Percentiles rank a stretch among this genome's conserved stretches.
Evolutionary conservation across 2,797 vertebrate species (phyloP).

Genomic region (Ctenopoma multispine): DNA sequence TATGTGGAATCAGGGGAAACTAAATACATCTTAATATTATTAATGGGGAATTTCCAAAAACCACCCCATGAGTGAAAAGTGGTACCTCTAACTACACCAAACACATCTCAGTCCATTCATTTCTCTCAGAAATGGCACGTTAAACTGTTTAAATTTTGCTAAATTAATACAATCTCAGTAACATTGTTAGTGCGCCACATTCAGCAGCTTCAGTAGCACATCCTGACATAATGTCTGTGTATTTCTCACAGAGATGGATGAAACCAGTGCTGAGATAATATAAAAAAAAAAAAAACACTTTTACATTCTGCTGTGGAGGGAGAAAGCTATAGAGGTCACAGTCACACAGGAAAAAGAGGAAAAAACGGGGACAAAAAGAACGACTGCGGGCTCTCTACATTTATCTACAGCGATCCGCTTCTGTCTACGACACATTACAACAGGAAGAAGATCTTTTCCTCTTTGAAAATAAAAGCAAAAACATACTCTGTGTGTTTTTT

Average conservation of each 20-base stretch:
- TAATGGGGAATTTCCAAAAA: constrained; percentile 39
- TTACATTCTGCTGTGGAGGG: constrained; percentile 75
- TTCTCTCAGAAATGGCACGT: constrained; percentile 53
- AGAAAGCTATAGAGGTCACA: constrained; percentile 63
- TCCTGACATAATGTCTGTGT: constrained; percentile 29
- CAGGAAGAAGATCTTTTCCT: constrained; percentile 41
- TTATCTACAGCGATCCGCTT: constrained; percentile 59
- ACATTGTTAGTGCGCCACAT: constrained; percentile 44
- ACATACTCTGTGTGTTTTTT: constrained; percentile 73
- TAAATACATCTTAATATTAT: constrained; percentile 39
- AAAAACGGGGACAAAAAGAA: constrained; percentile 31
- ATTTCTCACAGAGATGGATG: constrained; percentile 52
- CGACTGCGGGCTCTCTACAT: constrained; percentile 41
- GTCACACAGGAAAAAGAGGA: constrained; percentile 48
- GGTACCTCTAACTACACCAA: constrained; percentile 71
- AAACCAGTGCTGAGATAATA: constrained; percentile 48
- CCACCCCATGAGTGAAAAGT: constrained; percentile 47
- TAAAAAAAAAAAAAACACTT: constrained; percentile 50
- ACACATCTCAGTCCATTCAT: constrained; percentile 57
- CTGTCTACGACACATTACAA: constrained; percentile 65
- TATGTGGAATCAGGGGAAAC: constrained; percentile 30
- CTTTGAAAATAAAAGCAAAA: constrained; percentile 67
- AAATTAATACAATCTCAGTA: constrained; percentile 53
- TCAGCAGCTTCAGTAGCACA: constrained; percentile 26
- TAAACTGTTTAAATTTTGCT: constrained; percentile 55